Evolutionary conservation across 2,113 vertebrate genomes (phyloP).

Genomic region (Myotis lucifugus): DNA sequence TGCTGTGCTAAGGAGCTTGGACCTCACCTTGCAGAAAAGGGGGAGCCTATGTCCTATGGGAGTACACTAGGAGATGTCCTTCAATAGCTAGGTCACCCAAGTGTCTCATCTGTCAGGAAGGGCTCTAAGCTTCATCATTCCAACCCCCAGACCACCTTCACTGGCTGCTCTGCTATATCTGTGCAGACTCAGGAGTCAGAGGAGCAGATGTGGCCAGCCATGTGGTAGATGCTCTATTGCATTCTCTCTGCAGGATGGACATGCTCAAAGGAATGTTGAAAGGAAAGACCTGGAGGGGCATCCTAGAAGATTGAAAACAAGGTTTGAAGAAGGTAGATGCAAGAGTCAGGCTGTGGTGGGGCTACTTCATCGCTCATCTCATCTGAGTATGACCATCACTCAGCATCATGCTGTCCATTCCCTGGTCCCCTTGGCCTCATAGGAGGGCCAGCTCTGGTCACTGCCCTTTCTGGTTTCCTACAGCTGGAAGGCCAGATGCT

Average conservation of each 20-base stretch:
- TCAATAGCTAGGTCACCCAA: background rate
- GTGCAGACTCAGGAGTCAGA: background rate
- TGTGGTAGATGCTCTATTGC: background rate
- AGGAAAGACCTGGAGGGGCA: no score
- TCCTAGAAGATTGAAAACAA: background rate
- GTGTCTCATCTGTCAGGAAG: background rate
- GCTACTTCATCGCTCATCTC: background rate
- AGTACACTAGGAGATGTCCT: background rate
- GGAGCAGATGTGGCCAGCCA: background rate
- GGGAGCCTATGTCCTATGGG: background rate
- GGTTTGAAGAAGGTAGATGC: background rate
- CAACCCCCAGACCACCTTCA: background rate
- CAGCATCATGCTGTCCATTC: no score
- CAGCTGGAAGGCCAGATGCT: constrained; percentile 46
- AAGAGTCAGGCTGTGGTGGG: background rate
- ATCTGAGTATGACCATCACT: background rate
- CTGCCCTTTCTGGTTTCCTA: background rate
- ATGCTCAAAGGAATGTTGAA: background rate
- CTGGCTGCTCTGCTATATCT: background rate
- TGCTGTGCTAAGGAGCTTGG: background rate
- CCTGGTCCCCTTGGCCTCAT: background rate
- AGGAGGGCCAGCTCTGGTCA: background rate
- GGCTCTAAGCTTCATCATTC: background rate
- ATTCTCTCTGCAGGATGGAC: background rate
- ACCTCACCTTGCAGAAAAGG: background rate